A percentile compares a stretch with the other conserved stretches of the same genome.
Evolutionary conservation across 2,113 vertebrate genomes (phyloP).

Genomic region (Physeter macrocephalus): DNA sequence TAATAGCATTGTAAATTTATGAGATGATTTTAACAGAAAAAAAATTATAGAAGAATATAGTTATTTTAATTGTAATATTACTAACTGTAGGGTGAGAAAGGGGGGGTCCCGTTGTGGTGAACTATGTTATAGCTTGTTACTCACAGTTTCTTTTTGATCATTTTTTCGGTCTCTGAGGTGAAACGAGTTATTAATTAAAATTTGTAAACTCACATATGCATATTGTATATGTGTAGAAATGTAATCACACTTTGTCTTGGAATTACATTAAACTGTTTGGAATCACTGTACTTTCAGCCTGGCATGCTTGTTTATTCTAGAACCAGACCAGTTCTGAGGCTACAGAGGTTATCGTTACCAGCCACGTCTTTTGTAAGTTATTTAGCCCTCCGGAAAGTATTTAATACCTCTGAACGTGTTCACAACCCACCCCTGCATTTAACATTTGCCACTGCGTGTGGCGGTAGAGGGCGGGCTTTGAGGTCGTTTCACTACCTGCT

Average conservation of each 20-base stretch:
- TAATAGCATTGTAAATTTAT: conserved; percentile 98
- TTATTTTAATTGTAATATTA: conserved; percentile 99
- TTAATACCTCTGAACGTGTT: not conserved
- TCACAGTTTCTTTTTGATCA: conserved; percentile 99
- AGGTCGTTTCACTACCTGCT: not conserved
- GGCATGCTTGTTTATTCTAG: not conserved
- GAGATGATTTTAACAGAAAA: conserved; percentile 98
- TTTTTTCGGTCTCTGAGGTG: conserved; percentile 99
- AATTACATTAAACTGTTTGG: conserved; percentile 99
- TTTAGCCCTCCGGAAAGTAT: not conserved
- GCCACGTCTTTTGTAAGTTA: not conserved
- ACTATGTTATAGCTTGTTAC: conserved; percentile 99
- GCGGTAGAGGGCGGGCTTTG: not conserved
- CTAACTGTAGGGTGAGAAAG: conserved; percentile 97
- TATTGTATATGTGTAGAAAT: conserved; percentile 99
- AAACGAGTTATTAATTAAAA: conserved; percentile 99
- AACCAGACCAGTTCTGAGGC: not conserved
- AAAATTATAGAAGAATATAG: conserved; percentile 98
- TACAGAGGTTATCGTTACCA: not conserved
- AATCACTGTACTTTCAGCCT: conserved; percentile 86
- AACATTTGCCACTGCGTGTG: not conserved
- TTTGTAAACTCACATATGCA: conserved; percentile 99
- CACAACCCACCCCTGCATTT: fast-evolving
- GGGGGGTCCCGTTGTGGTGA: conserved; percentile 96
- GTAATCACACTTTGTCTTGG: conserved; percentile 99